These are phyloP conservation scores for Drosophila prosaltans DNA, from an alignment of 1,140 invertebrate genomes.

Conservation along the genomic window DNA sequence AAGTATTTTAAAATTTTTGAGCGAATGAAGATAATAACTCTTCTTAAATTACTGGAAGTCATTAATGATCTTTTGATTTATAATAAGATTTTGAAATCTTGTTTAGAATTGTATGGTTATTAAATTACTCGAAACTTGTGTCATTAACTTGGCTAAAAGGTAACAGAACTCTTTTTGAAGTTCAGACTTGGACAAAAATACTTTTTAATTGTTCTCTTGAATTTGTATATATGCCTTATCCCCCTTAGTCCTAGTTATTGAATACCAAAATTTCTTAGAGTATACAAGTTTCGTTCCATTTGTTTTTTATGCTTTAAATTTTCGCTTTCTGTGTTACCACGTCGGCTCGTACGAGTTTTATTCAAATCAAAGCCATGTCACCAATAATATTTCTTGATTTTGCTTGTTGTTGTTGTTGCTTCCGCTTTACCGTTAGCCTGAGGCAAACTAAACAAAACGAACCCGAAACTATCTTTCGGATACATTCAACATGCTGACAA, in stretches of 20 bases:
- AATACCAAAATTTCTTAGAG: neutral
- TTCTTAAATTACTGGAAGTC: no score
- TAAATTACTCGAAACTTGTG: no score
- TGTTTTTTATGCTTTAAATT: neutral
- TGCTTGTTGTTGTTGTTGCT: slow-evolving; percentile 1
- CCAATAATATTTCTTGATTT: slow-evolving; percentile 11
- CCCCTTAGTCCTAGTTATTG: neutral
- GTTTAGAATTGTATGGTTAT: no score
- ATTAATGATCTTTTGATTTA: no score
- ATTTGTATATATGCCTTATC: neutral
- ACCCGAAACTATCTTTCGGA: neutral
- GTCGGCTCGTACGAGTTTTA: slow-evolving; percentile 24
- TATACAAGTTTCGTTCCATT: neutral
- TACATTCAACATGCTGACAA: slow-evolving; percentile 5
- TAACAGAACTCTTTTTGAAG: no score
- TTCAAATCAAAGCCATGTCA: slow-evolving; percentile 25
- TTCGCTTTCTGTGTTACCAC: slow-evolving; percentile 37
- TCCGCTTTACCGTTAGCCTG: slow-evolving; percentile 7
- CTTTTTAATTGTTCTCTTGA: no score
- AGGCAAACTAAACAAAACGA: neutral
- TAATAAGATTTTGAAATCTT: no score
- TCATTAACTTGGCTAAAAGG: no score
- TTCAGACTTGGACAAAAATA: no score
- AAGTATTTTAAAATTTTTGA: no score
- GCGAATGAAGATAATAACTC: no score